Evolutionary conservation across 2,888 invertebrate species (phyloP).

Genomic region (Napeogenes sylphis): DNA sequence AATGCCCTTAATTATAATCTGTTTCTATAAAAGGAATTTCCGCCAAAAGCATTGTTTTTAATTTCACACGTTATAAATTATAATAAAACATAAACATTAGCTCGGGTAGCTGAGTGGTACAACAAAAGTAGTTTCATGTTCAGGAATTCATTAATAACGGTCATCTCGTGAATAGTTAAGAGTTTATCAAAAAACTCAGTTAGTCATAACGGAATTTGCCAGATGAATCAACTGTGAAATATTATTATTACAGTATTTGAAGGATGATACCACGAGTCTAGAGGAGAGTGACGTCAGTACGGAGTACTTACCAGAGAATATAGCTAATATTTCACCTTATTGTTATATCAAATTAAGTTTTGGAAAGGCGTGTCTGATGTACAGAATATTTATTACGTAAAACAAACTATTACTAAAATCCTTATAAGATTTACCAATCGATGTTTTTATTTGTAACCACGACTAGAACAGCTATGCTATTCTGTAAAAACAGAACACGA

Average conservation of each 20-base stretch:
- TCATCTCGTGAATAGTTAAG: constrained; percentile 29
- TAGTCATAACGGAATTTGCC: constrained; percentile 43
- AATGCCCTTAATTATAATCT: too few species aligned
- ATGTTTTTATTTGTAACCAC: too few species aligned
- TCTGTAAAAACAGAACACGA: too few species aligned
- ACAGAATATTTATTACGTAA: too few species aligned
- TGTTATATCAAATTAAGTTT: too few species aligned
- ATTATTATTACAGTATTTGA: constrained; percentile 12
- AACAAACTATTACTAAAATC: too few species aligned
- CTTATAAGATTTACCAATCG: too few species aligned
- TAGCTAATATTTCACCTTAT: constrained; percentile 1
- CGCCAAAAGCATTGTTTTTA: too few species aligned
- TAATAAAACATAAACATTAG: background rate
- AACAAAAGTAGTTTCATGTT: constrained; percentile 35
- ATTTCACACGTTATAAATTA: too few species aligned
- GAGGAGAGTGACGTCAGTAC: constrained; percentile 14
- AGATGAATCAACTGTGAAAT: constrained; percentile 44
- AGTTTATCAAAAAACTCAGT: constrained; percentile 41
- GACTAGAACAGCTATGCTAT: too few species aligned
- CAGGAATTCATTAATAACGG: constrained; percentile 36
- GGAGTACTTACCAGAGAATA: constrained; percentile 1
- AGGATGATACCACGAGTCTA: constrained; percentile 2
- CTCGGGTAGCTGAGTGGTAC: background rate
- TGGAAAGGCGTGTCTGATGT: too few species aligned
- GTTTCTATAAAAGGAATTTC: too few species aligned